Evolutionary conservation across 2,797 vertebrate species (phyloP).

Genomic region (Chloroceryle amazona): DNA sequence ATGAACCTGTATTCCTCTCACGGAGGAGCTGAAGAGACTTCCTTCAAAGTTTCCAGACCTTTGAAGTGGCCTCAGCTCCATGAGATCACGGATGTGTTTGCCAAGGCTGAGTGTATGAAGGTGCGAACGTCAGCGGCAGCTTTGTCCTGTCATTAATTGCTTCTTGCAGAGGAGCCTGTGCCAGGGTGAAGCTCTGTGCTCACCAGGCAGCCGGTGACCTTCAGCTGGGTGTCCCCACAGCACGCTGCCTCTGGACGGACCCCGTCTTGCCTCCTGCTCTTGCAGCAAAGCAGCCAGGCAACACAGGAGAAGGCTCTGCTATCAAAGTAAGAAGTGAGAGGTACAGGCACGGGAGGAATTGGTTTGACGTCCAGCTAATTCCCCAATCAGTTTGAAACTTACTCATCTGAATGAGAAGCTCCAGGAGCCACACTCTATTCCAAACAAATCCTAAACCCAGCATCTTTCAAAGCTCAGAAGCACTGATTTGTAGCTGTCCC

Average conservation of each 20-base stretch:
- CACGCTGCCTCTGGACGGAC: background rate
- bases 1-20: background rate
- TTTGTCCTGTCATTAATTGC: background rate
- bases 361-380: background rate
- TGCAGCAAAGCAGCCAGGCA: background rate
- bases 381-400: background rate
- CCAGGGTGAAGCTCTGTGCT: background rate
- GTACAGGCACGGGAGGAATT: background rate
- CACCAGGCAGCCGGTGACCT: background rate
- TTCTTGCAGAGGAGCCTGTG: background rate
- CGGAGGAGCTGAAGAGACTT: background rate
- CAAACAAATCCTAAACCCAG: background rate
- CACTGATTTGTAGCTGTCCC: background rate
- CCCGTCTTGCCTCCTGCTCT: background rate
- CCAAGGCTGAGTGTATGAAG: background rate
- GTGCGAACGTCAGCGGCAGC: background rate
- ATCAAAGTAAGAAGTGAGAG: background rate
- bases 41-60: constrained; percentile 10
- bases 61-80: background rate
- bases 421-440: background rate
- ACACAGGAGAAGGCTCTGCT: background rate
- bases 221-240: background rate
- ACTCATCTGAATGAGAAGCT: background rate
- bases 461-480: background rate
- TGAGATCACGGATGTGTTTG: background rate